These are phyloP conservation scores for Euclidia mi DNA, from an alignment of 2,888 invertebrate genomes.

Conservation along the genomic window DNA sequence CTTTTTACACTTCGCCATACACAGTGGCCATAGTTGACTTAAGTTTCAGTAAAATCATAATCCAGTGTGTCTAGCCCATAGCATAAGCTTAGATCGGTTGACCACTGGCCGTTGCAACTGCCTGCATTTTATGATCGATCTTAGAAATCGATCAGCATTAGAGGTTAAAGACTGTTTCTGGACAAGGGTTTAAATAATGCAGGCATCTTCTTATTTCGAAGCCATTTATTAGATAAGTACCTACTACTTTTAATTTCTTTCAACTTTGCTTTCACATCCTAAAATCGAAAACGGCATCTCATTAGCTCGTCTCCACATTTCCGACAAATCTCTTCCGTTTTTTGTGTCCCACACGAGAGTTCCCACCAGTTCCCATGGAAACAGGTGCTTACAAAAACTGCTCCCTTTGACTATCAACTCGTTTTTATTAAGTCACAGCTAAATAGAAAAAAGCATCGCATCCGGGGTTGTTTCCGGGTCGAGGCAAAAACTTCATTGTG, in stretches of 20 bases:
- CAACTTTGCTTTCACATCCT: slow-evolving; percentile 1
- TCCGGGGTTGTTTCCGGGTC: slow-evolving; percentile 86
- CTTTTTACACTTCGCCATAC: too few relatives aligned
- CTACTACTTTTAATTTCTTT: slow-evolving; percentile 7
- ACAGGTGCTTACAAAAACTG: slow-evolving; percentile 85
- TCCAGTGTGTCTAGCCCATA: too few relatives aligned
- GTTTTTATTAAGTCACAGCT: slow-evolving; percentile 73
- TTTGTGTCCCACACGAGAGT: slow-evolving; percentile 64
- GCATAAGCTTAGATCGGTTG: too few relatives aligned
- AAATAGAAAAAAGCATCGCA: slow-evolving; percentile 70
- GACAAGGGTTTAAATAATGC: too few relatives aligned
- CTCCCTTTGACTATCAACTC: slow-evolving; percentile 76
- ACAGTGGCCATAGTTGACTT: too few relatives aligned
- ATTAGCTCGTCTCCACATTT: slow-evolving; percentile 35
- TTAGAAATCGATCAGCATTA: too few relatives aligned
- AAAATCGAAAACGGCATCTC: slow-evolving; percentile 19
- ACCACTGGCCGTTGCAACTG: too few relatives aligned
- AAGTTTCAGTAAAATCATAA: too few relatives aligned
- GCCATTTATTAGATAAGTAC: not conserved
- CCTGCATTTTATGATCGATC: too few relatives aligned
- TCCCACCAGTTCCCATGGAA: slow-evolving; percentile 69
- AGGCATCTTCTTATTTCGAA: too few relatives aligned
- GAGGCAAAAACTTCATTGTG: slow-evolving; percentile 65
- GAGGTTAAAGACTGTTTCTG: too few relatives aligned
- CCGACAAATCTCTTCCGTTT: slow-evolving; percentile 68